Evolutionary conservation across 92 coral and sea anemone genomes (phyloP).

Genomic region (Isaurus tuberculatus): DNA sequence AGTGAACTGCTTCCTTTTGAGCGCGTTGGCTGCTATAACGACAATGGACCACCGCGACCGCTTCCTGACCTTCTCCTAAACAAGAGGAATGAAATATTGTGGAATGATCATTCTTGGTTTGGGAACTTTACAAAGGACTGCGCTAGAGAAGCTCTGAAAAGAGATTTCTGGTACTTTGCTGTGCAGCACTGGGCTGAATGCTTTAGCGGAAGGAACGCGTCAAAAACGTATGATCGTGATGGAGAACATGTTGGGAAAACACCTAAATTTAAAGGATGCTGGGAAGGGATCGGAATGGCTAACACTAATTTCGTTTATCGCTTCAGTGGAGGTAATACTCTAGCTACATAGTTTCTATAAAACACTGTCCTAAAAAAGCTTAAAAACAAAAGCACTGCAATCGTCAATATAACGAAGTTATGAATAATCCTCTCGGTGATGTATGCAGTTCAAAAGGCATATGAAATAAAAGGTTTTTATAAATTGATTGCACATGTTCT

Average conservation of each 20-base stretch:
- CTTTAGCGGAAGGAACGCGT: slow-evolving; percentile 19
- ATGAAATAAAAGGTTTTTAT: no score
- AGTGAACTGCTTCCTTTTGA: slow-evolving; percentile 7
- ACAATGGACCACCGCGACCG: not conserved
- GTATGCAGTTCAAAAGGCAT: no score
- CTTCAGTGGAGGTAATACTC: slow-evolving; percentile 8
- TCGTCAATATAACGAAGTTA: no score
- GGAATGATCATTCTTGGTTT: not conserved
- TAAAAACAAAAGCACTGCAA: no score
- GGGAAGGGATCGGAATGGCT: slow-evolving; percentile 9
- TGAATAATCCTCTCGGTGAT: no score
- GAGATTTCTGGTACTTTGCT: slow-evolving; percentile 34
- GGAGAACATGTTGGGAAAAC: slow-evolving; percentile 1
- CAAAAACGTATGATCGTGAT: slow-evolving; percentile 14
- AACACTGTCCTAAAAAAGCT: not conserved
- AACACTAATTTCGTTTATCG: slow-evolving; percentile 32
- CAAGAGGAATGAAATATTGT: not conserved
- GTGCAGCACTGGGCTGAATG: slow-evolving; percentile 39
- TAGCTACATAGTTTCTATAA: not conserved
- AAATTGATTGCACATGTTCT: no score
- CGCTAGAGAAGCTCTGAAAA: slow-evolving; percentile 18
- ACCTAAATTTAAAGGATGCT: not conserved
- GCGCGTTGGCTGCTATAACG: slow-evolving; percentile 37
- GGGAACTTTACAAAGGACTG: not conserved
- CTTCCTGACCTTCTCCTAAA: slow-evolving; percentile 9